Evolutionary conservation across 2,113 vertebrate genomes (phyloP), one percentile per base, ranked within the genome.

Genomic region (Mustela nigripes): DNA sequence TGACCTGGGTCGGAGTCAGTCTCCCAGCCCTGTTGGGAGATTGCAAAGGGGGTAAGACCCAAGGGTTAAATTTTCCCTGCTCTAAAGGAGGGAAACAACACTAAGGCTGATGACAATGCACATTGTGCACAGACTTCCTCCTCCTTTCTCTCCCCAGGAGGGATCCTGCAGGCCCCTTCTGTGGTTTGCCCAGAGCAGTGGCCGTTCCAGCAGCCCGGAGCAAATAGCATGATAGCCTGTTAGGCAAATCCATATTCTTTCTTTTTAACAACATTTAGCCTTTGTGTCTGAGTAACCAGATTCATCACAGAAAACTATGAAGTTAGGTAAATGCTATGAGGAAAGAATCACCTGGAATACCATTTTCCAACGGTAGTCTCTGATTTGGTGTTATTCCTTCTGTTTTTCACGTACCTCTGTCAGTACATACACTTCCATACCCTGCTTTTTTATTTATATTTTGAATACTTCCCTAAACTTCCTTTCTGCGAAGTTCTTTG

Each of bases 171-270:
- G 10, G 65, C 53, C 14, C 81, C 42, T 26, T 16, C 42, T 22
- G 7, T 67, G 62, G 15, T 10, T 63, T 1, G 2, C 42, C 24
- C 60, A 87, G n/a, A 8, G 14, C 12, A 36, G 28, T n/a, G 18
- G 50, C 63, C 50, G 4, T n/a, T 65, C 74, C 58, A 56, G 33
- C 42, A 53, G 82, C 45, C 42, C 24, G 26, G 31, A 63, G 33
- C 42, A 0, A 7, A 4, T 4, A 39, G 56, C 11, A 5, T 15
- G 14, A 50, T 6, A n/a, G 24, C 36, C 19, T 1, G 0, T 87
- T 19, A 26, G 60, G 48, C 71, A 42, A 14, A 26, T 33, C 22
- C 62, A 22, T 33, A 5, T 12, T 50, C 42, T 86, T 24, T 39
- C 36, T 84, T 78, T 12, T 33, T 58, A 71, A 22, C 62, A 36